Base-by-base conservation (phyloP, 2,113 vertebrate genomes). In the Crotalus tigris region DNA sequence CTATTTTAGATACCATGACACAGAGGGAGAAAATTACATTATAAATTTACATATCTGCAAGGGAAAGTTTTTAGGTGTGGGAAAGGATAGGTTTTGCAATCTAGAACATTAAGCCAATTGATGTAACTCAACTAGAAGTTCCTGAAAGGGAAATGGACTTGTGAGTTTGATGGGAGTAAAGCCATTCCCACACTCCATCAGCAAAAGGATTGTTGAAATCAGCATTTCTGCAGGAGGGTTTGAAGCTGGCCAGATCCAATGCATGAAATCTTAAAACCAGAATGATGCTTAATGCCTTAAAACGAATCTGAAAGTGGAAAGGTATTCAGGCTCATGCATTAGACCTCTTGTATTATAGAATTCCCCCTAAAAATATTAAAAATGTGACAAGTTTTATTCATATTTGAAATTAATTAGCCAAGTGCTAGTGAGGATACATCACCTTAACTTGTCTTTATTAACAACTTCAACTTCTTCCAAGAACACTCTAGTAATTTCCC, bases 151-250 rank as follows among this genome's bases (percentile, higher is more conserved):
- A 85, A 85, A 90, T 33, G 24, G n/a, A 44, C 64, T 75, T 57
- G 33, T 29, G n/a, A 29, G 15, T 26, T 85, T 26, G 51, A 92
- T 89, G 91, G 86, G 57, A 88, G 58, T 51, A 88, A 92, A 44
- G 29, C 29, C 10, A 61, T 90, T 92, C 92, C 54, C 54, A 90
- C 88, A 92, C 3, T 90, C 6, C 46, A 59, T 89, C 69, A 92
- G 39, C 64, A 58, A 49, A 33, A 92, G 13, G 49, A 5, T 6
- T 58, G 26, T n/a, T 55, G 87, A 85, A 89, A 85, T 89, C 87
- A 89, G 39, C 61, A 81, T 44, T 85, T 90, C 54, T 33, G 54
- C 29, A 49, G 10, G 4, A 81, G 55, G n/a, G 39, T 85, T 89
- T 85, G 64, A 92, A 58, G 89, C 64, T 11, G 39, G 29, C 24